Evolutionary conservation across 2,888 invertebrate species (phyloP).

Genomic region (Apodemia zela): DNA sequence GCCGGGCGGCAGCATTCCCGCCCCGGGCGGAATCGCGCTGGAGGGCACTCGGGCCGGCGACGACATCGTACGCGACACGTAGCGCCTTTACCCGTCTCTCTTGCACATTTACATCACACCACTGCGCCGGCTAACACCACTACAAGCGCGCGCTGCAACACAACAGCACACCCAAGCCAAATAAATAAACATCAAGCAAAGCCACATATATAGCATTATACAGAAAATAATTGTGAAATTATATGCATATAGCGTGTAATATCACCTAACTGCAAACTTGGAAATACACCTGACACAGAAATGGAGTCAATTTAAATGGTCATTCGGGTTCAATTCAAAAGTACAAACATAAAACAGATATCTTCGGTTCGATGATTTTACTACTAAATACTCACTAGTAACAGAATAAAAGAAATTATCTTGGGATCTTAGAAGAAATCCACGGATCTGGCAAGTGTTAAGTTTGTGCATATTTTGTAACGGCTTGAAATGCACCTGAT

Average conservation of each 20-base stretch:
- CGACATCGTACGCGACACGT: constrained; percentile 52
- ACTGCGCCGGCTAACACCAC: constrained; percentile 56
- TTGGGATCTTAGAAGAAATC: too few species aligned
- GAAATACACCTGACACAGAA: background rate
- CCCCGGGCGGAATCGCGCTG: constrained; percentile 52
- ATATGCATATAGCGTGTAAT: background rate
- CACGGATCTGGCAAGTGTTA: too few species aligned
- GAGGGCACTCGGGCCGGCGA: constrained; percentile 64
- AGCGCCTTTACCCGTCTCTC: constrained; percentile 36
- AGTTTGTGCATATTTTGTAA: too few species aligned
- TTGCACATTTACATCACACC: constrained; percentile 54
- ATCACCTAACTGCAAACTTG: background rate
- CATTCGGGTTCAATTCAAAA: too few species aligned
- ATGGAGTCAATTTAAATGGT: too few species aligned
- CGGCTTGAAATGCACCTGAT: too few species aligned
- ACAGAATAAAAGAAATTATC: too few species aligned
- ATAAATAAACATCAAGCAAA: constrained; percentile 66
- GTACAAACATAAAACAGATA: too few species aligned
- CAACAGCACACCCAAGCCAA: constrained; percentile 68
- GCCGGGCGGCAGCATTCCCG: constrained; percentile 67
- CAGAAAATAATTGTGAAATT: constrained; percentile 17
- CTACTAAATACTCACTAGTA: too few species aligned
- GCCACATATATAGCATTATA: constrained; percentile 37
- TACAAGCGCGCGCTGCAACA: constrained; percentile 73
- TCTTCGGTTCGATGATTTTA: too few species aligned